Conservation (phyloP, 2,113 vertebrate genomes). For the Ptychochromis oligacanthus region DNA sequence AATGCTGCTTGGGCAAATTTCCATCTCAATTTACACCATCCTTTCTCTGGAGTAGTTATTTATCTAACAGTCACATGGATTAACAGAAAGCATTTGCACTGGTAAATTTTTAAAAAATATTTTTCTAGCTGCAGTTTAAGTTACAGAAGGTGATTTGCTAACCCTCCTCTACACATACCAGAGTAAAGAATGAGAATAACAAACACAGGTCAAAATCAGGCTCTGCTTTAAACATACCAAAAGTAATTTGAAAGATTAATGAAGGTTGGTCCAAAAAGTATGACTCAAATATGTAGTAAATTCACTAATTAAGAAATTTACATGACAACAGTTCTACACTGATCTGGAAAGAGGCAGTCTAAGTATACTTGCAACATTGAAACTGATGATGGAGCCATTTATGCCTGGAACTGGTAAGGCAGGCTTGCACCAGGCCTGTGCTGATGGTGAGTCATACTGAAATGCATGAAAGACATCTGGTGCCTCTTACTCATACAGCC, state of each 20-base stretch:
- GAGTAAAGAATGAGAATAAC: too few relatives aligned
- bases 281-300: not conserved
- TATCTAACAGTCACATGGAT: not conserved
- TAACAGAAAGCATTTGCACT: not conserved
- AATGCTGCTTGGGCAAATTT: not conserved
- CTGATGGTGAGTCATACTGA: conserved; percentile 52
- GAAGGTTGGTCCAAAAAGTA: not conserved
- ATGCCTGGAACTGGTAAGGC: conserved; percentile 11
- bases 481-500: conserved; percentile 41
- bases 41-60: not conserved
- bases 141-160: not conserved
- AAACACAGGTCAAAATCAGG: not conserved
- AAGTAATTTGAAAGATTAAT: not conserved
- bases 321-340: not conserved
- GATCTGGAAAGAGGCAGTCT: not conserved
- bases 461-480: conserved; percentile 66
- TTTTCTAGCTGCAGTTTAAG: not conserved
- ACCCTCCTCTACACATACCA: too few relatives aligned
- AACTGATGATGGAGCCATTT: conserved; percentile 6
- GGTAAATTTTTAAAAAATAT: not conserved
- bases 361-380: not conserved
- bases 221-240: not conserved
- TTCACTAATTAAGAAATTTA: conserved; percentile 10
- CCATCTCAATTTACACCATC: not conserved
- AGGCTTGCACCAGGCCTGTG: conserved; percentile 17